These are phyloP conservation scores for Alosa sapidissima DNA, from an alignment of 2,797 vertebrate genomes.

Conservation along the genomic window DNA sequence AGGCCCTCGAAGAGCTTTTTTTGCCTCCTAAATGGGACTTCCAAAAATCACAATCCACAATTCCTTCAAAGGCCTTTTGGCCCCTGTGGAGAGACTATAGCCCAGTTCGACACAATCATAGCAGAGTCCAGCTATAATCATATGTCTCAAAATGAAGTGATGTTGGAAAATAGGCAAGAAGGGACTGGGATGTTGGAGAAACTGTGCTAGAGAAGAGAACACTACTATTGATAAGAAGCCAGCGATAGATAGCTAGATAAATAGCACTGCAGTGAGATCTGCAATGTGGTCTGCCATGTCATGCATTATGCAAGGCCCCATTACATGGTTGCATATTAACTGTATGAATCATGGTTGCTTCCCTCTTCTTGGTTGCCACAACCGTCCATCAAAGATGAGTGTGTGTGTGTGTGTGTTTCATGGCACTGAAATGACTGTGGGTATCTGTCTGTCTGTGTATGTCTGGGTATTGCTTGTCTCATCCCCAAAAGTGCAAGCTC, in stretches of 20 bases:
- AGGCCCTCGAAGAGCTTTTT: background rate
- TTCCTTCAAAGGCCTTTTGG: too few relatives aligned
- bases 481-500: background rate
- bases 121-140: too few relatives aligned
- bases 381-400: background rate
- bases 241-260: background rate
- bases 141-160: background rate
- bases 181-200: background rate
- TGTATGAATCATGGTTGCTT: background rate
- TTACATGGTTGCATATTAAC: background rate
- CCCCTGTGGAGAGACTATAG: too few relatives aligned
- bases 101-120: background rate
- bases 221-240: background rate
- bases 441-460: background rate
- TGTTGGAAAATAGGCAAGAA: background rate
- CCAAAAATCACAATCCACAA: background rate
- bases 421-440: background rate
- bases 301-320: background rate
- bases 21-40: background rate
- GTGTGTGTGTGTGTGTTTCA: background rate
- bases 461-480: background rate
- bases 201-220: background rate
- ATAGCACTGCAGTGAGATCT: background rate
- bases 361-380: background rate
- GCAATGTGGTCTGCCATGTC: too few relatives aligned